These are phyloP conservation scores for Tholera decimalis DNA, from an alignment of 2,888 invertebrate species.

Conservation along the genomic window DNA sequence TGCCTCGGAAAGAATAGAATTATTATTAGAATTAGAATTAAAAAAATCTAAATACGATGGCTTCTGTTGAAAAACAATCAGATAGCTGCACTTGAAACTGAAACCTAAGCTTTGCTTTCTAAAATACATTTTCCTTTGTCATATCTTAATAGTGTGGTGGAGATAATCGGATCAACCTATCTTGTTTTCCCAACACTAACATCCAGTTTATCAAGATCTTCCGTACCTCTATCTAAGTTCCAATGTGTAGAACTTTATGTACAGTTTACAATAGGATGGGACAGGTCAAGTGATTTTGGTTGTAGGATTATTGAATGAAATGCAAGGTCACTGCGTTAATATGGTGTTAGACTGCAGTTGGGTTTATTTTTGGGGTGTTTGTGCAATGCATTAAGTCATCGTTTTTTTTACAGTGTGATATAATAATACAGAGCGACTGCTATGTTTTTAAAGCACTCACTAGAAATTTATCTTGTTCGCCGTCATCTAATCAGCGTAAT, in stretches of 20 bases:
- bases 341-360: background rate
- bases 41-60: too few species aligned
- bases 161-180: constrained; percentile 66
- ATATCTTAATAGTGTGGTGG: background rate
- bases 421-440: too few species aligned
- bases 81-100: constrained; percentile 13
- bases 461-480: too few species aligned
- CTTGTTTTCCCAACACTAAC: constrained; percentile 50
- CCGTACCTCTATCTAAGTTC: background rate
- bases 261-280: background rate
- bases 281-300: constrained; percentile 8
- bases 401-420: background rate
- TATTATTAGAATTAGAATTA: too few species aligned
- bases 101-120: background rate
- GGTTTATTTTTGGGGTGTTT: constrained; percentile 13
- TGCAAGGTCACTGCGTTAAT: constrained; percentile 23
- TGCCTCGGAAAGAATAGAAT: too few species aligned
- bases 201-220: constrained; percentile 35
- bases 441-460: too few species aligned
- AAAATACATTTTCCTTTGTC: constrained; percentile 16
- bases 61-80: too few species aligned
- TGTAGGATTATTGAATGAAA: background rate
- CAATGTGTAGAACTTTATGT: background rate
- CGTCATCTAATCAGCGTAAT: too few species aligned
- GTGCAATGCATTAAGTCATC: constrained; percentile 9